phyloP scores from a whole-genome alignment of 2,888 invertebrate species.

The Orthosia gracilis region DNA sequence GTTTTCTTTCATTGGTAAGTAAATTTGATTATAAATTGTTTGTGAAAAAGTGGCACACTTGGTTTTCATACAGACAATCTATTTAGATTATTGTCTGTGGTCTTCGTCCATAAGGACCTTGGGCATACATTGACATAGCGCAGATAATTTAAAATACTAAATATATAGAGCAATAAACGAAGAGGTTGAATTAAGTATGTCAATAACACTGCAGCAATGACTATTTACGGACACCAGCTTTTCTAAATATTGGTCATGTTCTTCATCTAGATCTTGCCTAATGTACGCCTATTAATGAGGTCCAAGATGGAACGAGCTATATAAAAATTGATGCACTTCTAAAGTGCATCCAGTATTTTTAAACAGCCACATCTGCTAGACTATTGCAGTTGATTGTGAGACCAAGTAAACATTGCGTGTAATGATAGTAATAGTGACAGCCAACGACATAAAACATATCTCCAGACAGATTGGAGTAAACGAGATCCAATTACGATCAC shows the following conservation, averaged over 20 bases:
- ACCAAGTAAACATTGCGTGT: slow-evolving; percentile 34
- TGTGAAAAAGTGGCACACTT: too few species aligned
- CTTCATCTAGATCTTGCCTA: background rate
- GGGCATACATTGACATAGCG: too few species aligned
- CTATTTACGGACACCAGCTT: background rate
- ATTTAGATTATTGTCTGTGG: too few species aligned
- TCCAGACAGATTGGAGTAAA: slow-evolving; percentile 30
- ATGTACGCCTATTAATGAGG: background rate
- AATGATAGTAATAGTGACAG: slow-evolving; percentile 12
- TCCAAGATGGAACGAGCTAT: background rate
- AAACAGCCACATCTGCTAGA: background rate
- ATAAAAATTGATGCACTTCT: background rate
- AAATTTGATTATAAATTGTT: too few species aligned
- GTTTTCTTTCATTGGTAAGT: too few species aligned
- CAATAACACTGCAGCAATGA: background rate
- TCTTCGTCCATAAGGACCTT: too few species aligned
- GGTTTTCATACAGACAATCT: too few species aligned
- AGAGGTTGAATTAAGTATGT: too few species aligned
- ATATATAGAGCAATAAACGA: too few species aligned
- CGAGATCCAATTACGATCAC: slow-evolving; percentile 40
- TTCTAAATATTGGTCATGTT: background rate
- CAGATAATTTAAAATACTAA: too few species aligned
- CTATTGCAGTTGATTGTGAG: background rate
- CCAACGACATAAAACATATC: slow-evolving; percentile 40
- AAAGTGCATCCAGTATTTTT: background rate